Evolutionary conservation across 1,140 invertebrate genomes (phyloP).

Genomic region (Brachionus calyciflorus): DNA sequence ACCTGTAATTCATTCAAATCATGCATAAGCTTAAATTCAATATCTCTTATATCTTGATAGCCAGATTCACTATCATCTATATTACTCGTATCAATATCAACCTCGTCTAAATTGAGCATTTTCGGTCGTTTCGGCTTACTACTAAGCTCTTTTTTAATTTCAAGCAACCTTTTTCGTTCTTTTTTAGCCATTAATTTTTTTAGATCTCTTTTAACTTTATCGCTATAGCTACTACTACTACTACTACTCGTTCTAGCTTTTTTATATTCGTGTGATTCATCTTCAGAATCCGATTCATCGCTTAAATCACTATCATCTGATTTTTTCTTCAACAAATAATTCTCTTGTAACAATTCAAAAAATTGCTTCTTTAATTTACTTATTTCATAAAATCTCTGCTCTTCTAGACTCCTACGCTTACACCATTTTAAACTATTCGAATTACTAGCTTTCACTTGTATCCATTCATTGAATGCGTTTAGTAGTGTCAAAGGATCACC

Average conservation of each 20-base stretch:
- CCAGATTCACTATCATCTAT: conserved; percentile 64
- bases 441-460: conserved; percentile 63
- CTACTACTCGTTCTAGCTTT: background rate
- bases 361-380: conserved; percentile 87
- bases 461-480: conserved; percentile 83
- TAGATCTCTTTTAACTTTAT: conserved; percentile 8
- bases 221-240: conserved; percentile 8
- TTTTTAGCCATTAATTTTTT: conserved; percentile 38
- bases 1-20: conserved; percentile 58
- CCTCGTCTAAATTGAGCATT: conserved; percentile 65
- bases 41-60: conserved; percentile 77
- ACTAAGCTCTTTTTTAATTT: conserved; percentile 71
- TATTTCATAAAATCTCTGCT: conserved; percentile 92
- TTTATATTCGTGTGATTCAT: too few relatives aligned
- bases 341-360: conserved; percentile 70
- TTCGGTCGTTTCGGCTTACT: conserved; percentile 69
- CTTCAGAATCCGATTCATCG: conserved; percentile 12
- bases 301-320: conserved; percentile 23
- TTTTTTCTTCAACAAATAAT: conserved; percentile 19
- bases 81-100: conserved; percentile 62
- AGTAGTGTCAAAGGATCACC: conserved; percentile 90
- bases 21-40: conserved; percentile 74
- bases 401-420: conserved; percentile 79
- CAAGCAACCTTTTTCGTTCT: conserved; percentile 78
- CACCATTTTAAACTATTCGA: conserved; percentile 75